These are phyloP conservation scores for Pecten maximus DNA, from an alignment of 2,888 invertebrate species.

Conservation along the genomic window DNA sequence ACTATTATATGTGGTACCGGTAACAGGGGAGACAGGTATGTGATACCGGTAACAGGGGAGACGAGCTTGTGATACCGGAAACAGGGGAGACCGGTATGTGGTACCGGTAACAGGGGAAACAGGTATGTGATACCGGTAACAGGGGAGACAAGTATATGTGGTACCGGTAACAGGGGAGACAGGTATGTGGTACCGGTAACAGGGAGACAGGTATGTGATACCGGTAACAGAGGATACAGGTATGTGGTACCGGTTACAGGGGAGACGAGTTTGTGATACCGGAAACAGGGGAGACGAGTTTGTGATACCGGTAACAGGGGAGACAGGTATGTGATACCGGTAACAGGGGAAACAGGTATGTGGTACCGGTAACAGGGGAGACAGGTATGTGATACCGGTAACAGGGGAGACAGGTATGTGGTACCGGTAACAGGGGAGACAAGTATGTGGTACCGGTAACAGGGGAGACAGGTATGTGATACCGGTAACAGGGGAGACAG, in stretches of 20 bases:
- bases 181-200: not conserved
- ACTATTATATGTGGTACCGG: not conserved
- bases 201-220: too few species aligned
- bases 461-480: slow-evolving; percentile 71
- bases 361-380: not conserved
- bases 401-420: not conserved
- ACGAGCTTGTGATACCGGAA: too few species aligned
- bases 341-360: not conserved
- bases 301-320: not conserved
- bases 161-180: not conserved
- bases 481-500: slow-evolving; percentile 76
- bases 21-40: not conserved
- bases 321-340: not conserved
- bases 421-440: too few species aligned
- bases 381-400: not conserved
- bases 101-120: too few species aligned
- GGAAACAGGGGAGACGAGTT: not conserved
- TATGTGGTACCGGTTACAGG: too few species aligned
- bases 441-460: slow-evolving; percentile 70
- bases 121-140: too few species aligned
- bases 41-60: too few species aligned
- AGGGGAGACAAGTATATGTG: not conserved
- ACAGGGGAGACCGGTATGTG: too few species aligned
- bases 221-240: too few species aligned
- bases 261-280: too few species aligned